Evolutionary conservation across 2,113 vertebrate genomes (phyloP).

Genomic region (Neomonachus schauinslandi): DNA sequence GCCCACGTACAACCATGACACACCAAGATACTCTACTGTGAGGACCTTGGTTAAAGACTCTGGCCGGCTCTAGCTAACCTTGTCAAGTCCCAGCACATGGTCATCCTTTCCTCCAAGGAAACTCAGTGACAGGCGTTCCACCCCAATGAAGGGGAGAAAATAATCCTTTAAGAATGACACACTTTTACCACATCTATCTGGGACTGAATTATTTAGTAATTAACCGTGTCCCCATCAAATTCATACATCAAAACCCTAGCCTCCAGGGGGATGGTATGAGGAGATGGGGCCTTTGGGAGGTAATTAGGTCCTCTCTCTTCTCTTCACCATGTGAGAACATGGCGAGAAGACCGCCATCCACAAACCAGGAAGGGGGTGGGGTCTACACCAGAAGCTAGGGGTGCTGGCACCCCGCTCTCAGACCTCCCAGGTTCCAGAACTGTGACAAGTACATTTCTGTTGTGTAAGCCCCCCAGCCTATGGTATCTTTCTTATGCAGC

Average conservation of each 20-base stretch:
- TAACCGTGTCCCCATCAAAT: not conserved
- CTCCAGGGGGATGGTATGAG: not conserved
- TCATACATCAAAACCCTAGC: not conserved
- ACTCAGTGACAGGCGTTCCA: not conserved
- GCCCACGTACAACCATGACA: fast-evolving
- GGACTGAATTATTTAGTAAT: not conserved
- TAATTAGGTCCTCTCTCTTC: not conserved
- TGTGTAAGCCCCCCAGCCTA: not conserved
- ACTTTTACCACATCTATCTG: not conserved
- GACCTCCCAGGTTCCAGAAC: not conserved
- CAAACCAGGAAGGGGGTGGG: not conserved
- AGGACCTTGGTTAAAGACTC: not conserved
- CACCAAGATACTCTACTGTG: not conserved
- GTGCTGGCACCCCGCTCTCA: not conserved
- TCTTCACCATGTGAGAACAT: not conserved
- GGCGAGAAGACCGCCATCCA: not conserved
- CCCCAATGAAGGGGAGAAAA: not conserved
- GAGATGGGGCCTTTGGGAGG: not conserved
- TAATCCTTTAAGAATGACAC: not conserved
- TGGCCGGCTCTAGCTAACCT: not conserved
- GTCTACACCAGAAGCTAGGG: not conserved
- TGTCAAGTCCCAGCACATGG: not conserved
- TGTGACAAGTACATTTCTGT: not conserved
- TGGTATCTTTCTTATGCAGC: not conserved
- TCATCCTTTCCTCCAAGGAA: not conserved